A percentile compares a stretch with the other conserved stretches of the same genome.
These are phyloP conservation scores for Tineola bisselliella DNA, from an alignment of 2,888 invertebrate species.

Conservation along the genomic window DNA sequence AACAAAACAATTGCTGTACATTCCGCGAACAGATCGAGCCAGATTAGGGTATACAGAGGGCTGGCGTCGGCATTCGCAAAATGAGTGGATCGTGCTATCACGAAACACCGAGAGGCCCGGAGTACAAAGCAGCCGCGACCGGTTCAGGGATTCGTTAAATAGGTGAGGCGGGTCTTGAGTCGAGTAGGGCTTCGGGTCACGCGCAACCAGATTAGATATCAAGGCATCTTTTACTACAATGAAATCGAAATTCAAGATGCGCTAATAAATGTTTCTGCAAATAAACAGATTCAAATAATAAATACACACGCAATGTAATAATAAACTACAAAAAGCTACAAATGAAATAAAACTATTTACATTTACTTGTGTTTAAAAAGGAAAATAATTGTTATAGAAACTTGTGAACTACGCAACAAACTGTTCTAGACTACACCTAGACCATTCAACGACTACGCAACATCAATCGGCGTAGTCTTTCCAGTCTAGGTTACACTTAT, in stretches of 20 bases:
- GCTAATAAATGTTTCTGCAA: no score
- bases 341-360: no score
- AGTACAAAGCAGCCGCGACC: constrained; percentile 7
- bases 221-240: neutral
- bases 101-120: neutral
- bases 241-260: neutral
- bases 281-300: no score
- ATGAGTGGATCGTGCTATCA: constrained; percentile 12
- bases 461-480: neutral
- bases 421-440: neutral
- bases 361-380: no score
- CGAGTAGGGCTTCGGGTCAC: constrained; percentile 7
- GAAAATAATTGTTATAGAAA: neutral
- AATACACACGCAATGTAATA: no score
- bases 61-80: constrained; percentile 7
- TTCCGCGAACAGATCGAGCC: neutral
- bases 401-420: neutral
- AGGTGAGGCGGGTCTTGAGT: constrained; percentile 2
- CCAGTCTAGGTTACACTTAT: neutral
- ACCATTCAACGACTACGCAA: neutral
- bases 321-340: no score
- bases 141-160: constrained; percentile 10
- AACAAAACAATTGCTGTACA: constrained; percentile 5
- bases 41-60: neutral
- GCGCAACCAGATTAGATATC: neutral